Base-by-base conservation (phyloP, 2,797 vertebrate species). In the Typhlichthys subterraneus region DNA sequence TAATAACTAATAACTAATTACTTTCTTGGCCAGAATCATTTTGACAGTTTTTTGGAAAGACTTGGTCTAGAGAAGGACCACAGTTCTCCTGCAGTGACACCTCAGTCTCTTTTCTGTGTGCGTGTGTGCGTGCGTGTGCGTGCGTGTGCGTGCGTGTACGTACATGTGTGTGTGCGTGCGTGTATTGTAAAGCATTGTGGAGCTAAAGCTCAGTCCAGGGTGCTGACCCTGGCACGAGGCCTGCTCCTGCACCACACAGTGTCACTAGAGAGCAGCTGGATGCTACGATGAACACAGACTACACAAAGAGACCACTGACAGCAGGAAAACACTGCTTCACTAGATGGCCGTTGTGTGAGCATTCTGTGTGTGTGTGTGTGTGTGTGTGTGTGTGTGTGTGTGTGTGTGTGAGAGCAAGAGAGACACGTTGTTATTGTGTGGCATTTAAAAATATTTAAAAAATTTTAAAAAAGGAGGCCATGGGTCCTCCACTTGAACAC, bases 241-340 rank as follows among this genome's bases (percentile, higher is more conserved):
- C 64, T 67, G 51, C 19, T 48, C 57, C 6, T 31, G 68, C 70
- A 47, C 75, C 62, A 45, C 42, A 54, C 51, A 48, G 57, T 60
- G 69, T 62, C 71, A 60, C 63, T 60, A 59, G 52, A 60, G 49
- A 72, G 71, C 79, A 73, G 73, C 79, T 75, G 67, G 60, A 31
- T 69, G 70, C 74, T 72, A 84, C 76, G 72, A 77, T 76, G 70
- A 75, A 74, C 73, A 78, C 71, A 63, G 46, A 70, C 58, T 1
- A 53, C 52, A 77, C 63, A 77, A 75, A 83, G 65, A 80, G 73
- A 77, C 54, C 5, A 69, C 48, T 61, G 23, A 71, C 59, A 61
- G 72, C 76, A 64, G 53, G 67, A 14, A 51, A 49, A 59, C 61
- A 59, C 61, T 70, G 70, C 70, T 81, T 65, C 65, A 13, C 53